Percentiles rank a stretch among this genome's conserved stretches.
Conservation (phyloP, 2,797 vertebrate genomes). For the Vultur gryphus region DNA sequence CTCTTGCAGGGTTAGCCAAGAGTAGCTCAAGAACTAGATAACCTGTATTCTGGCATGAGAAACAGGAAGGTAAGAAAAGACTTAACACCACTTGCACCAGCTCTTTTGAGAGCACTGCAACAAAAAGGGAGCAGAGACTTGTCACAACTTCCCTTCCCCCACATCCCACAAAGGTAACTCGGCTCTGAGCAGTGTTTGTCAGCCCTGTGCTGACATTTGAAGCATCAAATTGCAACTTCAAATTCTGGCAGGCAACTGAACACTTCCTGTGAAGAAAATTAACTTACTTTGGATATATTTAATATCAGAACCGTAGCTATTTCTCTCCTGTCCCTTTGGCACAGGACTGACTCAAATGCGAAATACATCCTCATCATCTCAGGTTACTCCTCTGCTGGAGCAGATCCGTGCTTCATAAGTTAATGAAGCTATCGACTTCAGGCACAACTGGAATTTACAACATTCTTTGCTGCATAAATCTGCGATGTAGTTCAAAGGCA, state of each 20-base stretch:
- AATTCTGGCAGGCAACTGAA: not conserved
- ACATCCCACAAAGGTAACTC: not conserved
- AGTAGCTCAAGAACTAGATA: not conserved
- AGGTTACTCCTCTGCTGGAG: not conserved
- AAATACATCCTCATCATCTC: not conserved
- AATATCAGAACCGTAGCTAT: not conserved
- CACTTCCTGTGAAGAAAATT: not conserved
- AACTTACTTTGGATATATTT: not conserved
- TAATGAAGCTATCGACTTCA: not conserved
- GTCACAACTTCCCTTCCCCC: not conserved
- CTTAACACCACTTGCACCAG: not conserved
- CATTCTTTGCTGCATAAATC: not conserved
- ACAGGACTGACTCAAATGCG: not conserved
- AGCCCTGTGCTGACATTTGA: not conserved
- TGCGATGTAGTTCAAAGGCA: not conserved
- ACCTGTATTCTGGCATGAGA: not conserved
- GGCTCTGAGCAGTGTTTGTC: not conserved
- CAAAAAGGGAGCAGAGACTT: not conserved
- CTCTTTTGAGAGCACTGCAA: not conserved
- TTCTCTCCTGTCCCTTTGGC: not conserved
- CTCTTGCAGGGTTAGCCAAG: not conserved
- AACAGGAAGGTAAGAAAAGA: not conserved
- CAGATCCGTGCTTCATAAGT: not conserved
- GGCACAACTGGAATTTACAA: not conserved
- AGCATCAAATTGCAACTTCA: not conserved